Base-by-base conservation (phyloP, 2,888 invertebrate genomes). In the Noctua fimbriata region DNA sequence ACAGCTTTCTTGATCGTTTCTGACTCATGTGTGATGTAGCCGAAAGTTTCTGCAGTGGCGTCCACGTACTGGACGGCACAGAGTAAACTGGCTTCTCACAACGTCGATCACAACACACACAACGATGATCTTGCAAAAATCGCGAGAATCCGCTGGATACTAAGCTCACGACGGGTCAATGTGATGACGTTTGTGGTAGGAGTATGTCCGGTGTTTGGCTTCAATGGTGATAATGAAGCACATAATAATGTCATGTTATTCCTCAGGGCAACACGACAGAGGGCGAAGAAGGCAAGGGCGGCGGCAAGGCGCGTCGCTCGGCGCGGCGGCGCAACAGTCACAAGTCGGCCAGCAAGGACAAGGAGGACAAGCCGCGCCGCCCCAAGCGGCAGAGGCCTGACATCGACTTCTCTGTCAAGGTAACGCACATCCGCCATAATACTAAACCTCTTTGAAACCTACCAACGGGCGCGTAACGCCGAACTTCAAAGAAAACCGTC, bases 321-420 rank as follows among this genome's bases (percentile, higher is more conserved):
- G 91, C 91, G 9, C 93, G 96, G 3, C 94, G 95, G 60, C 95
- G 95, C 84, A 95, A 95, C 93, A 95, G 95, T 90, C 92, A 94
- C 90, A 96, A 95, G 91, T 94, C 95, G 0, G 92, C 92, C 83
- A 91, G 91, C 90, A 95, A 95, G 85, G 94, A 84, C 66, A 91
- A 92, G 78, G 84, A 90, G 0, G 93, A 92, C 47, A 92, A 93
- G 84, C 94, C 94, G 60, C 91, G 95, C 16, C 94, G 96, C 44
- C 90, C 93, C 75, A 94, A 93, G 87, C 93, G 95, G 1, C 95
- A 95, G 24, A 92, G 94, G 18, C 95, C 96, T 0, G 95, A 96
- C 79, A 97, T 97, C 44, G 97, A 97, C 83, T 98, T 97, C 93
- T 97, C 98, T 12, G 95, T 97, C 76, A 97, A 97, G 96, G 97